Conservation (phyloP, 1,140 invertebrate genomes). For the Cardiocondyla obscurior region DNA sequence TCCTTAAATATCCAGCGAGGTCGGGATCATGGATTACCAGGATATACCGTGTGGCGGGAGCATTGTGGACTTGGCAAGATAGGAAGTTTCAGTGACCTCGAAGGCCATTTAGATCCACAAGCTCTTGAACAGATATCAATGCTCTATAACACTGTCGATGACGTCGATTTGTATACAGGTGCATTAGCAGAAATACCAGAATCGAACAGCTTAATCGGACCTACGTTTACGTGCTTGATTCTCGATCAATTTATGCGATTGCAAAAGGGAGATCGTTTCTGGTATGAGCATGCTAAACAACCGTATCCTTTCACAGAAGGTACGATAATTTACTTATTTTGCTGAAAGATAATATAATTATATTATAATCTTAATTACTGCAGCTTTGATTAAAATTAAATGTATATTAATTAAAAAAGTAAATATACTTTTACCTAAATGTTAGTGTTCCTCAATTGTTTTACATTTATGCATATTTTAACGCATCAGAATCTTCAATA, state of each 20-base stretch:
- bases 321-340: conserved; percentile 69
- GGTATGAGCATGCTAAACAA: conserved; percentile 91
- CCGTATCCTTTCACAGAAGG: conserved; percentile 89
- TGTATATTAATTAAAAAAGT: background rate
- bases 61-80: conserved; percentile 89
- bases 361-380: background rate
- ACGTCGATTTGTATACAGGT: conserved; percentile 95
- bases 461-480: background rate
- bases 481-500: background rate
- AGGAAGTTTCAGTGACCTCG: conserved; percentile 90
- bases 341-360: background rate
- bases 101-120: conserved; percentile 85
- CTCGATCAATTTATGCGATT: conserved; percentile 92
- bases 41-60: conserved; percentile 90
- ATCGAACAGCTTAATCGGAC: conserved; percentile 89
- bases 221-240: conserved; percentile 94
- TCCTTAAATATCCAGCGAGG: conserved; percentile 95
- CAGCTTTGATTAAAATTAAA: background rate
- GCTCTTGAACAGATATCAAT: conserved; percentile 86
- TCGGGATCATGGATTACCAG: conserved; percentile 93
- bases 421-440: background rate
- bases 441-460: background rate
- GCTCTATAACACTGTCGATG: conserved; percentile 90
- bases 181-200: conserved; percentile 90
- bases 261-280: conserved; percentile 92